Conservation (phyloP, 2,797 vertebrate genomes). For the Phyllotis vaccarum region DNA sequence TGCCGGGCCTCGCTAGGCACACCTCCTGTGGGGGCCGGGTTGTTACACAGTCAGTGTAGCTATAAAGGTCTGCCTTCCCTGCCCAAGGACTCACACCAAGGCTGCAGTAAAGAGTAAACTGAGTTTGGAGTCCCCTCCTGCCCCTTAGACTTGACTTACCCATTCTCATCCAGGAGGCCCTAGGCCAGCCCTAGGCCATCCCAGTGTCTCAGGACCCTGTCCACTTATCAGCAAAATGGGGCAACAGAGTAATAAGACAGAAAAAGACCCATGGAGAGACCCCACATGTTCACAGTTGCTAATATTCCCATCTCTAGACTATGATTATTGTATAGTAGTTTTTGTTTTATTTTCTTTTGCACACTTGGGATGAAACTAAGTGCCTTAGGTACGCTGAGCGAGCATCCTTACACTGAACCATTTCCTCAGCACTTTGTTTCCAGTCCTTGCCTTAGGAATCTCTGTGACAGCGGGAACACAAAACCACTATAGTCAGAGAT, state of each 20-base stretch:
- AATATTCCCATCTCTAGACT: background rate
- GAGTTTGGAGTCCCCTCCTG: background rate
- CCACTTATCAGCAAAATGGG: background rate
- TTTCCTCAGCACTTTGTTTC: background rate
- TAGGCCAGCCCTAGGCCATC: background rate
- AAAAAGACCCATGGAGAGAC: background rate
- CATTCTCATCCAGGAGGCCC: background rate
- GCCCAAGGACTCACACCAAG: background rate
- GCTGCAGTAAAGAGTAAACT: background rate
- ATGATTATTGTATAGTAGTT: background rate
- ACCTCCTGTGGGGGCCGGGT: constrained; percentile 88
- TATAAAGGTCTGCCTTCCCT: accelerated
- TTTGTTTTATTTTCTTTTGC: background rate
- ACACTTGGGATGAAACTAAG: background rate
- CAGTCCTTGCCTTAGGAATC: background rate
- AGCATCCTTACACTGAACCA: background rate
- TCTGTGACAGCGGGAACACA: background rate
- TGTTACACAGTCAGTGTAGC: background rate
- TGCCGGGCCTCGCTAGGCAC: constrained; percentile 96
- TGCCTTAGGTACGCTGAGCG: background rate
- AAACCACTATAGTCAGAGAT: background rate
- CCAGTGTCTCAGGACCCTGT: background rate
- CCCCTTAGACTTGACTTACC: background rate
- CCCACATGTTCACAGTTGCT: too few species aligned
- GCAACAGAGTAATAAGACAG: background rate